Evolutionary conservation across 2,888 invertebrate genomes (phyloP), one percentile per base, ranked within the genome.

Genomic region (Sphinx pinastri): DNA sequence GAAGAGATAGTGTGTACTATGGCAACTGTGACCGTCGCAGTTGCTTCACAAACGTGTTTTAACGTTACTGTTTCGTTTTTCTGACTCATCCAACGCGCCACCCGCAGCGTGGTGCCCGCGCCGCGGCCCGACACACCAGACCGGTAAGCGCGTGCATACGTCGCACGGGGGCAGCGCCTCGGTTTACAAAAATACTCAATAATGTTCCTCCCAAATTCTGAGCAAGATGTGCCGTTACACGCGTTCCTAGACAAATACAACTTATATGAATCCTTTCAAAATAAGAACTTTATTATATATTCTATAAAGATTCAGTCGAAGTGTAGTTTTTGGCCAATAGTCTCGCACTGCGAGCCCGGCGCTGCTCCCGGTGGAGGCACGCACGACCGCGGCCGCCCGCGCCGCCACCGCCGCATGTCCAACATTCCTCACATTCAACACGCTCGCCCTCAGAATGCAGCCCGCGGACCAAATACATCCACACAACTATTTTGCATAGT

Each of bases 31-130:
- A 79, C 76, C 74, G 74, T 72, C 75, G 73, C 75, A 73, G 71
- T 76, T 76, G 81, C 76, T 75, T 77, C 82, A 77, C 72, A 76
- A 79, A 79, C 79, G 78, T 83, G 78, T 86, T 88, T 87, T 89
- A 89, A 89, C 83, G 78, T 78, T 83, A 78, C 74, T 74, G 84
- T 89, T 88, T 86, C 84, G 83, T 87, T 89, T 88, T 88, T 90
- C 92, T 93, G 93, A 93, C 93, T 92, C 92, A 92, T 93, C 91
- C 92, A 91, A 90, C 85, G 87, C 88, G 87, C 85, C 84, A 84
- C 84, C 85, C 78, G 86, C 89, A 89, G 90, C 88, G 83, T 90
- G 89, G 91, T 89, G 89, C 80, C 81, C 85, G 82, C 88, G 89
- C 59, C 90, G 88, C 78, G 86, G 81, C 77, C 77, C 86, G 74